Evolutionary conservation across 2,888 invertebrate genomes (phyloP), one percentile per base, ranked within the genome.

Genomic region (Copidosoma aretas): DNA sequence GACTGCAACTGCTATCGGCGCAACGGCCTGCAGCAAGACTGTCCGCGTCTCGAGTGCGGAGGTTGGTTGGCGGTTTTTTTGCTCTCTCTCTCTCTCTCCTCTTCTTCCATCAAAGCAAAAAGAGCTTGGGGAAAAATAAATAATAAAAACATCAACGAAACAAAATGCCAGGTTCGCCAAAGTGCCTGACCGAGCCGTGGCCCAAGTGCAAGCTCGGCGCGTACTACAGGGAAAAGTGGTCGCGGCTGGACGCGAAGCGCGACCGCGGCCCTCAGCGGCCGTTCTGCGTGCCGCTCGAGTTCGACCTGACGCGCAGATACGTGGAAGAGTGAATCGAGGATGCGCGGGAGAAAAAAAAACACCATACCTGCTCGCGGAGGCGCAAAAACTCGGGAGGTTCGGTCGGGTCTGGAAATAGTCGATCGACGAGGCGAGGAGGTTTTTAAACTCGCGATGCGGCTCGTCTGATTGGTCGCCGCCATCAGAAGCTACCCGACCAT

Each of bases 21-120:
- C 14, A 88, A 89, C 74, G 89, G 89, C 10, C 81, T 89, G 24
- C 89, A 89, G 77, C 86, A 88, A 66, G 86, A 88, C 71, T 89
- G 89, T 75, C 87, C 84, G 0, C 82, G 72, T 2, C 12, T 32
- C 14, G 1, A 39, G 19, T 72, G 72, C 41, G 63, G 60, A 22
- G 68, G 70, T 10, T 8, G 41, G 8, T 41, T 14, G 41, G 8
- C 51, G 10, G 17, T 17, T 51, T 51, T 51, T 17, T 51, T 51
- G 17, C 14, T 41, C 41, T 41, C 41, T 10, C 41, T 41, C 14
- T 41, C 10, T 41, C 41, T 14, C 14, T 14, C 8, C 41, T 41
- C 41, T 14, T 41, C n/a, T n/a, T n/a, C n/a, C n/a, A n/a, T n/a
- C n/a, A 32, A 32, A 32, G 8, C 3, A 32, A 32, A 49, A 49